Conservation (phyloP, 2,888 invertebrate genomes). For the Griposia aprilina region DNA sequence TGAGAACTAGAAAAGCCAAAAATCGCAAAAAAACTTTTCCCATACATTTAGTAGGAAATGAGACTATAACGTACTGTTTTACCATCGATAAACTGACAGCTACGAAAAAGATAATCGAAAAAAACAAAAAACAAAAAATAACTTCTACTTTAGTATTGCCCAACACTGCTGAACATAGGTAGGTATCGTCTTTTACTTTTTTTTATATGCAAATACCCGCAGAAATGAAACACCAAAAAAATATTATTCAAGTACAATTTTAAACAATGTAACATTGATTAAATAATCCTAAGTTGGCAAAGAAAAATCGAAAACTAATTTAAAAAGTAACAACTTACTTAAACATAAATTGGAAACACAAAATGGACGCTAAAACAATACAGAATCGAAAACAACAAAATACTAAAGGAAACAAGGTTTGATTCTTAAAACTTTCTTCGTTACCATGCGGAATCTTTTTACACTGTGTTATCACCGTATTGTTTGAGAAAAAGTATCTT, state of each 20-base stretch:
- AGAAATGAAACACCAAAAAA: neutral
- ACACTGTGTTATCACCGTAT: neutral
- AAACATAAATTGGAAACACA: slow-evolving; percentile 6
- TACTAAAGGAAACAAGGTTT: slow-evolving; percentile 5
- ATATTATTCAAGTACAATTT: too few species aligned
- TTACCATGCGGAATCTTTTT: slow-evolving; percentile 16
- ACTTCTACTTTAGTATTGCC: too few species aligned
- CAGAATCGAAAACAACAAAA: slow-evolving; percentile 11
- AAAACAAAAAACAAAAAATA: too few species aligned
- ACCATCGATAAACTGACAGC: too few species aligned
- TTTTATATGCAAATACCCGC: neutral
- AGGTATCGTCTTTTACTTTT: neutral
- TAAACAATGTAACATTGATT: neutral
- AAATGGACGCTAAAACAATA: slow-evolving; percentile 20
- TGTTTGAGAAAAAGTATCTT: neutral
- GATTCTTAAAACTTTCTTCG: slow-evolving; percentile 35
- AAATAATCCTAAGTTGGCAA: neutral
- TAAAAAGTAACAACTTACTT: slow-evolving; percentile 10
- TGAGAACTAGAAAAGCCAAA: too few species aligned
- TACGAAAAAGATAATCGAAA: too few species aligned
- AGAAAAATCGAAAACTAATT: neutral
- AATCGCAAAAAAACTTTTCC: too few species aligned
- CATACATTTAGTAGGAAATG: too few species aligned
- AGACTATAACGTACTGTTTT: too few species aligned
- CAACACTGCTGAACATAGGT: neutral